A percentile compares a stretch with the other conserved stretches of the same genome.
Conservation (phyloP, 2,113 vertebrate genomes). For the Peucedramus taeniatus region DNA sequence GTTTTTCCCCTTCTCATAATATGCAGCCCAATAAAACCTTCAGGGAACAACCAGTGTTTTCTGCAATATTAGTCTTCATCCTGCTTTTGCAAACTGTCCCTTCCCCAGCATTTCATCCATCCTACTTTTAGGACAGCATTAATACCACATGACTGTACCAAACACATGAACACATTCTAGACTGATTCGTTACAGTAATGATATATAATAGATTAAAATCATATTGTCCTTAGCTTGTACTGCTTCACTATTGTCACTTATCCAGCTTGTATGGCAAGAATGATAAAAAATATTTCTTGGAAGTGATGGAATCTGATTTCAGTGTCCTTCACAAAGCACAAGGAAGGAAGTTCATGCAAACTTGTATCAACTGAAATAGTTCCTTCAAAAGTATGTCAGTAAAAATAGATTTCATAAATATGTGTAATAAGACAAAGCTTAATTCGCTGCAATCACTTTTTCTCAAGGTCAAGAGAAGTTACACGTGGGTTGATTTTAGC, state of each 20-base stretch:
- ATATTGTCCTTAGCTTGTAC: not conserved
- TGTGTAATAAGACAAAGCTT: slow-evolving; percentile 13
- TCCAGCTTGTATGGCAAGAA: not conserved
- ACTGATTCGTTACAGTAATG: not conserved
- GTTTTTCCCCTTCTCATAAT: not conserved
- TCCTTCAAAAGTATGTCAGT: slow-evolving; percentile 37
- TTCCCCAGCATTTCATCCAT: not conserved
- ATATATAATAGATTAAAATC: not conserved
- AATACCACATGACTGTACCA: not conserved
- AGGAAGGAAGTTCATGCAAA: not conserved
- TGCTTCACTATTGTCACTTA: not conserved
- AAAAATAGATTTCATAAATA: slow-evolving; percentile 42
- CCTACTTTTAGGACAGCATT: not conserved
- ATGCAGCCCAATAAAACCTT: not conserved
- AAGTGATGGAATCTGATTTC: not conserved
- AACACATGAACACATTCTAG: not conserved
- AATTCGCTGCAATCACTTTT: slow-evolving; percentile 29
- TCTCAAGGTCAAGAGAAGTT: slow-evolving; percentile 17
- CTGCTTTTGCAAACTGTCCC: not conserved
- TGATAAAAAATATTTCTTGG: not conserved
- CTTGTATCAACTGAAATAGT: not conserved
- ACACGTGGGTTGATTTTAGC: slow-evolving; percentile 20
- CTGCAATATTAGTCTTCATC: not conserved
- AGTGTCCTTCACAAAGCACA: not conserved
- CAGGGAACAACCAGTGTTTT: not conserved